These are phyloP conservation scores for Limosa lapponica DNA, from an alignment of 2,797 vertebrate species.

Conservation along the genomic window DNA sequence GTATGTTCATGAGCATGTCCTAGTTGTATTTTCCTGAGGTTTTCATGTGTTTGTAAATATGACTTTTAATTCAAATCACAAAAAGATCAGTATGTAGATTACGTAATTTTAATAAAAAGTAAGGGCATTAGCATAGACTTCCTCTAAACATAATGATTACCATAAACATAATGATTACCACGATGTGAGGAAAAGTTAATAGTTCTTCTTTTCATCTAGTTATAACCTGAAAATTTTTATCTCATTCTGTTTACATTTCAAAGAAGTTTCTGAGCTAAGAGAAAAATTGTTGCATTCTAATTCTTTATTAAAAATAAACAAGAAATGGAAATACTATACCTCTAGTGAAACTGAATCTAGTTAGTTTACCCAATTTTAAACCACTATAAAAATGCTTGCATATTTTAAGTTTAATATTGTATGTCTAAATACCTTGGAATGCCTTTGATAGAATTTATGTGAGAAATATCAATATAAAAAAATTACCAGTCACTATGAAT, in stretches of 20 bases:
- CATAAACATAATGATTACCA: background rate
- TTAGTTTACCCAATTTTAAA: background rate
- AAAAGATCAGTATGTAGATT: conserved; percentile 36
- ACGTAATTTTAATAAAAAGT: conserved; percentile 8
- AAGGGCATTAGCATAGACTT: background rate
- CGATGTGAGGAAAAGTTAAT: conserved; percentile 22
- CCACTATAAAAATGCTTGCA: background rate
- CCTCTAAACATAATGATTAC: conserved; percentile 19
- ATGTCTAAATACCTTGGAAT: background rate
- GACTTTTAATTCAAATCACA: conserved; percentile 40
- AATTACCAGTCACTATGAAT: background rate
- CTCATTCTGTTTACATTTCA: background rate
- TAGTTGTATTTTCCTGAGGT: background rate
- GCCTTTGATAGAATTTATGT: background rate
- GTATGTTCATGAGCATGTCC: background rate
- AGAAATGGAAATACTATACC: background rate
- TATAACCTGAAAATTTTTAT: background rate
- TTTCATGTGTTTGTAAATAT: background rate
- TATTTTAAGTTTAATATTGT: background rate
- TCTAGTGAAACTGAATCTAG: background rate
- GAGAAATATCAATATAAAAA: conserved; percentile 13
- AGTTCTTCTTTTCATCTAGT: background rate
- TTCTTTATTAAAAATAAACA: background rate
- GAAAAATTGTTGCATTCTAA: background rate
- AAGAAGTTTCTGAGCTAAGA: background rate